Evolutionary conservation across 2,888 invertebrate species (phyloP).

Genomic region (Elegia similella): DNA sequence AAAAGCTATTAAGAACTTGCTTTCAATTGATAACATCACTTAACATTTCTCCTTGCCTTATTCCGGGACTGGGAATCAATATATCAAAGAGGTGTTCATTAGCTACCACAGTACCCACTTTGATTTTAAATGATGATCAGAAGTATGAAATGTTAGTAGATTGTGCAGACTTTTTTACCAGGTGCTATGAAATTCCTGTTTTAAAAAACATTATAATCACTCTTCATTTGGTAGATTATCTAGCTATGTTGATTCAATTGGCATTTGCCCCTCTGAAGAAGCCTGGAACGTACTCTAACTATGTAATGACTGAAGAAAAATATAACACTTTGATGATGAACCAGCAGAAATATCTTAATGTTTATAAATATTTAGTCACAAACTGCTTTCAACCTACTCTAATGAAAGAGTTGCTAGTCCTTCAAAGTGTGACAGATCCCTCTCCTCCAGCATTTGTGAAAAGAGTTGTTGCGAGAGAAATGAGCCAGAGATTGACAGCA

Average conservation of each 20-base stretch:
- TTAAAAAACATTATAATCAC: conserved; percentile 81
- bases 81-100: conserved; percentile 64
- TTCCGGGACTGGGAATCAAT: conserved; percentile 84
- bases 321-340: conserved; percentile 76
- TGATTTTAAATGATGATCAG: conserved; percentile 67
- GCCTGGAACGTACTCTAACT: conserved; percentile 66
- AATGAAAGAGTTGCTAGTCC: conserved; percentile 86
- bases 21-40: conserved; percentile 84
- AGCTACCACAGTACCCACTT: conserved; percentile 46
- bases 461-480: conserved; percentile 80
- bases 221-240: conserved; percentile 81
- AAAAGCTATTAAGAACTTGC: conserved; percentile 82
- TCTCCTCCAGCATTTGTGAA: conserved; percentile 83
- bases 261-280: conserved; percentile 84
- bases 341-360: conserved; percentile 68
- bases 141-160: conserved; percentile 74
- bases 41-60: conserved; percentile 84
- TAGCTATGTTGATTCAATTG: conserved; percentile 86
- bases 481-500: conserved; percentile 81
- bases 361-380: conserved; percentile 75
- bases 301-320: conserved; percentile 80
- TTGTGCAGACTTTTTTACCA: conserved; percentile 72
- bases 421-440: conserved; percentile 79
- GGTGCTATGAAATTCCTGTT: conserved; percentile 70
- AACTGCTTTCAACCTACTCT: conserved; percentile 83